Evolutionary conservation across 2,113 vertebrate species (phyloP).

Genomic region (Sinosuthora webbiana): DNA sequence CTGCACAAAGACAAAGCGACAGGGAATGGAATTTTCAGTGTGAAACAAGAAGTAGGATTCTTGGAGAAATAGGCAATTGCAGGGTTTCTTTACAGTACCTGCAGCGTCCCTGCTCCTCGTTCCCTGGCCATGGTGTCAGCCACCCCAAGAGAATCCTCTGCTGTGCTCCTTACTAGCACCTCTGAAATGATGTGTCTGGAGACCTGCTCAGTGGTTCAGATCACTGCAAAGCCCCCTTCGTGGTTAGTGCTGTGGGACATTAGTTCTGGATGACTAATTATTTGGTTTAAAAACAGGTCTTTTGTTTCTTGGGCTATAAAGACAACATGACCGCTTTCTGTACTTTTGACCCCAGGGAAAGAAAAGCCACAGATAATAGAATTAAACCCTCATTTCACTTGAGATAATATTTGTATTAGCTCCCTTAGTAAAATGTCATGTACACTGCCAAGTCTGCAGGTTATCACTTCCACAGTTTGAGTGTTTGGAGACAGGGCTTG

Average conservation of each 20-base stretch:
- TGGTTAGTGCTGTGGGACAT: constrained; percentile 55
- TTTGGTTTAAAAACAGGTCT: constrained; percentile 67
- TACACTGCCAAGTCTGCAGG: constrained; percentile 73
- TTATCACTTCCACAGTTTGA: constrained; percentile 65
- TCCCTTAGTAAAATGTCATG: constrained; percentile 73
- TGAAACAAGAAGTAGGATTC: not conserved
- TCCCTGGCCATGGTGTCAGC: not conserved
- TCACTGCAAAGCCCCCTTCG: not conserved
- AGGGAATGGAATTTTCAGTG: not conserved
- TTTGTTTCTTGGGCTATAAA: constrained; percentile 63
- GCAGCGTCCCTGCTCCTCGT: not conserved
- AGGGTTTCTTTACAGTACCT: not conserved
- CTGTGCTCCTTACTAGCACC: not conserved
- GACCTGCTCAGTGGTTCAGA: constrained; percentile 7
- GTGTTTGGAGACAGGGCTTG: constrained; percentile 60
- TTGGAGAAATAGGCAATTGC: not conserved
- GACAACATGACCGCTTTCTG: constrained; percentile 69
- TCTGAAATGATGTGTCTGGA: not conserved
- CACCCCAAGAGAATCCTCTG: not conserved
- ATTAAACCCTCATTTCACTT: constrained; percentile 82
- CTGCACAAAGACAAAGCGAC: not conserved
- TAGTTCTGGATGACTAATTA: constrained; percentile 70
- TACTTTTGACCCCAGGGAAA: constrained; percentile 82
- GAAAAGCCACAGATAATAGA: constrained; percentile 86
- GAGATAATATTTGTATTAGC: constrained; percentile 85